These are phyloP conservation scores for Drosophila prostipennis DNA, from an alignment of 2,888 invertebrate species.

Conservation along the genomic window DNA sequence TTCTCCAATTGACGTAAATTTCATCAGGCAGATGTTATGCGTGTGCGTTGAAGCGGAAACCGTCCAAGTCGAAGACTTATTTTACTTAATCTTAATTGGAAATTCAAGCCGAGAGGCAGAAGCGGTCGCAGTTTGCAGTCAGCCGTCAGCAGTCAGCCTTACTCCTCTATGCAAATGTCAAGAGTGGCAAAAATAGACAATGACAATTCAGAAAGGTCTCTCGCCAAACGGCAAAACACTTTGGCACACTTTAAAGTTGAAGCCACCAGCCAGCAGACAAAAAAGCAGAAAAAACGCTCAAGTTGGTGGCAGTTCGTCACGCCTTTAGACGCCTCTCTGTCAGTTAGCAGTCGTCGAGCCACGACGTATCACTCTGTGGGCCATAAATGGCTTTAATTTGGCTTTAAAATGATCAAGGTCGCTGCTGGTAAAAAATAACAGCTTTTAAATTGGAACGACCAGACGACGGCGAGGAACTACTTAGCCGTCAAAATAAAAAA, in stretches of 20 bases:
- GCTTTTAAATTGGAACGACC: constrained; percentile 62
- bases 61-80: constrained; percentile 38
- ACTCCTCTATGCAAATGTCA: constrained; percentile 68
- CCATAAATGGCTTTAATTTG: constrained; percentile 70
- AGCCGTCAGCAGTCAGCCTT: constrained; percentile 41
- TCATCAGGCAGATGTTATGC: constrained; percentile 39
- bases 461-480: constrained; percentile 40
- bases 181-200: constrained; percentile 70
- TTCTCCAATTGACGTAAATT: constrained; percentile 61
- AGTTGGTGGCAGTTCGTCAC: constrained; percentile 69
- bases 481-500: constrained; percentile 18
- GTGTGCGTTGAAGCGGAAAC: constrained; percentile 56
- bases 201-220: constrained; percentile 67
- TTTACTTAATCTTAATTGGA: constrained; percentile 64
- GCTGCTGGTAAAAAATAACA: constrained; percentile 44
- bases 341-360: constrained; percentile 52
- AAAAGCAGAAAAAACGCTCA: constrained; percentile 29
- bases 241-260: constrained; percentile 68
- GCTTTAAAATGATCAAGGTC: constrained; percentile 68
- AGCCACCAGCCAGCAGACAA: constrained; percentile 28
- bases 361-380: constrained; percentile 52
- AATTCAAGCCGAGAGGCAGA: constrained; percentile 37
- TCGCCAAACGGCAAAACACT: constrained; percentile 49
- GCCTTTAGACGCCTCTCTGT: constrained; percentile 67
- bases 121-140: constrained; percentile 12